Evolutionary conservation across 2,888 invertebrate genomes (phyloP).

Genomic region (Trilocha varians): DNA sequence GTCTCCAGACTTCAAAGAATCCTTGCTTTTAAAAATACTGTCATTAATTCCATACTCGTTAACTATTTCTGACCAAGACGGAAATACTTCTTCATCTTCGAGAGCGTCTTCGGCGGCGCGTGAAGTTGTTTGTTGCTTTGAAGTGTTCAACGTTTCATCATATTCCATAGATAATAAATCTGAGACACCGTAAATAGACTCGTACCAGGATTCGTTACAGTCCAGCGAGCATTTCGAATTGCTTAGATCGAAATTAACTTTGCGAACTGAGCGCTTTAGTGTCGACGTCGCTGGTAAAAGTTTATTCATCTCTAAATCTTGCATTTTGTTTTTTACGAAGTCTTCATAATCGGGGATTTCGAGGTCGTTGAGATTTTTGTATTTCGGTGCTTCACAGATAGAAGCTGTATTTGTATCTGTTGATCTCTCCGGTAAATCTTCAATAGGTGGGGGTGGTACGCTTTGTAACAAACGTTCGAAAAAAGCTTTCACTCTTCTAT

Average conservation of each 20-base stretch:
- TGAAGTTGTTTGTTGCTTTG: constrained; percentile 9
- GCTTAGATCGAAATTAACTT: constrained; percentile 36
- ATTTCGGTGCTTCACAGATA: constrained; percentile 15
- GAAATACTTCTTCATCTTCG: constrained; percentile 15
- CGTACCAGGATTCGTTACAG: constrained; percentile 44
- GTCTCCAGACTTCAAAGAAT: constrained; percentile 27
- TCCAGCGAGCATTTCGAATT: constrained; percentile 27
- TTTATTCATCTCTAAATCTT: constrained; percentile 19
- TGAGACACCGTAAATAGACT: constrained; percentile 54
- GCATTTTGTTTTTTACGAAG: constrained; percentile 41
- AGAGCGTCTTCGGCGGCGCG: constrained; percentile 8
- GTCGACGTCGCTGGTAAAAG: constrained; percentile 40
- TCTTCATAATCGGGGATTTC: constrained; percentile 46
- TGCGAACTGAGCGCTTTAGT: constrained; percentile 34
- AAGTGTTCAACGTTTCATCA: constrained; percentile 1
- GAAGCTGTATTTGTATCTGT: constrained; percentile 14
- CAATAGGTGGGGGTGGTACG: constrained; percentile 51
- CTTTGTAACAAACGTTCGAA: constrained; percentile 43
- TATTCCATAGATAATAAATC: constrained; percentile 16
- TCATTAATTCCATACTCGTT: constrained; percentile 33
- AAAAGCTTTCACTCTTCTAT: constrained; percentile 42
- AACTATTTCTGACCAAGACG: constrained; percentile 54
- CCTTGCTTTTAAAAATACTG: constrained; percentile 28
- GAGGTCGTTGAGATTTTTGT: constrained; percentile 31
- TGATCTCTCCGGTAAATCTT: constrained; percentile 20